Conservation (phyloP, 2,113 vertebrate species). For the Oostethus manadensis region DNA sequence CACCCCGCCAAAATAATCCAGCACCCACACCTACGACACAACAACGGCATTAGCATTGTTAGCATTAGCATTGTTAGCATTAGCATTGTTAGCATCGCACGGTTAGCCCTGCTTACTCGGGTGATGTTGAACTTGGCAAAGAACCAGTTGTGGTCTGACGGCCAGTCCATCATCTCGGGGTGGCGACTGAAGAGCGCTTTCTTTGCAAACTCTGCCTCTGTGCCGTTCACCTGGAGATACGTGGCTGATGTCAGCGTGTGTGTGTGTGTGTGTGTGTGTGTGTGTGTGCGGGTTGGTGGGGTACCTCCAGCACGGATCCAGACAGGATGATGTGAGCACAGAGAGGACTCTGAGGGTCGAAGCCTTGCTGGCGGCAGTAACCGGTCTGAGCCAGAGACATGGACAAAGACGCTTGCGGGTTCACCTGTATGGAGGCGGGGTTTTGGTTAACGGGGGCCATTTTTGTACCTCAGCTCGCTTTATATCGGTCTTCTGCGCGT, state of each 20-base stretch:
- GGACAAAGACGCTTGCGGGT: constrained; percentile 80
- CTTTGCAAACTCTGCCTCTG: constrained; percentile 77
- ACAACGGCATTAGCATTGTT: background rate
- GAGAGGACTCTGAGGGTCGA: constrained; percentile 89
- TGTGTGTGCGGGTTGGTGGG: constrained; percentile 13
- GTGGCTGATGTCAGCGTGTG: background rate
- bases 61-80: too few species aligned
- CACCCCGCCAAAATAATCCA: constrained; percentile 93
- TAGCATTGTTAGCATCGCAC: background rate
- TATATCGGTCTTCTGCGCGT: too few species aligned
- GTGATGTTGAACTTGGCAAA: constrained; percentile 91
- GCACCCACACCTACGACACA: constrained; percentile 80
- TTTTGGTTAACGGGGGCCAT: background rate
- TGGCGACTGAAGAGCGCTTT: constrained; percentile 83
- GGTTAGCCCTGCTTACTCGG: constrained; percentile 58
- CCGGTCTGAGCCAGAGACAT: constrained; percentile 89
- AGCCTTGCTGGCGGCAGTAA: constrained; percentile 80
- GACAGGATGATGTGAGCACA: constrained; percentile 87
- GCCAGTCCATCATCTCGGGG: constrained; percentile 90
- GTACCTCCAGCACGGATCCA: constrained; percentile 81
- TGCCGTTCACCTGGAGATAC: constrained; percentile 74
- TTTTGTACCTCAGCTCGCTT: too few species aligned
- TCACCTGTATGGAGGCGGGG: constrained; percentile 66
- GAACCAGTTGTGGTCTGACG: constrained; percentile 87
- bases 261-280: constrained; percentile 12